phyloP scores from a whole-genome alignment of 2,113 vertebrate genomes.

The Ifrita kowaldi region DNA sequence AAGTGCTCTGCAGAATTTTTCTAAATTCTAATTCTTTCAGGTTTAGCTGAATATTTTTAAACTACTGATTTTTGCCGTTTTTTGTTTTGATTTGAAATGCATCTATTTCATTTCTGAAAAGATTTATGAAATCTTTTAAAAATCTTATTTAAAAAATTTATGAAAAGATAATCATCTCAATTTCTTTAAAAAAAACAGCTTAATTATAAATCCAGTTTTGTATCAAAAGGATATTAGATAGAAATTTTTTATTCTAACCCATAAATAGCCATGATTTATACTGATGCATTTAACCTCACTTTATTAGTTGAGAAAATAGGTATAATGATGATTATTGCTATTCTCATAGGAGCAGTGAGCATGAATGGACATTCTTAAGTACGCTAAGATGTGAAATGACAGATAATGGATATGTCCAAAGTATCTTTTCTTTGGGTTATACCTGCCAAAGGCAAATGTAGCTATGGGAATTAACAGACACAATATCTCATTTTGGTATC shows the following conservation, averaged over 20 bases:
- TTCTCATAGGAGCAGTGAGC: background rate
- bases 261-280: background rate
- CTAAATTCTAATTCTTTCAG: background rate
- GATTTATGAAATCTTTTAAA: no score
- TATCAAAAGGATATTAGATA: background rate
- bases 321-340: background rate
- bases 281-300: background rate
- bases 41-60: background rate
- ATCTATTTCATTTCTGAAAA: background rate
- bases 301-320: constrained; percentile 14
- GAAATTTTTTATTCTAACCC: background rate
- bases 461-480: constrained; percentile 19
- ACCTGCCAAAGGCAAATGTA: constrained; percentile 13
- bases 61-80: background rate
- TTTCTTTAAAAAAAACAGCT: background rate
- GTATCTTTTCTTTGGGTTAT: background rate
- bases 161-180: background rate
- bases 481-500: constrained; percentile 52
- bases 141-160: background rate
- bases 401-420: background rate
- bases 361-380: background rate
- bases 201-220: background rate
- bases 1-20: background rate
- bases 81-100: background rate
- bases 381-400: background rate